Evolutionary conservation across 2,113 vertebrate species (phyloP).

Genomic region (Triplophysa rosa): DNA sequence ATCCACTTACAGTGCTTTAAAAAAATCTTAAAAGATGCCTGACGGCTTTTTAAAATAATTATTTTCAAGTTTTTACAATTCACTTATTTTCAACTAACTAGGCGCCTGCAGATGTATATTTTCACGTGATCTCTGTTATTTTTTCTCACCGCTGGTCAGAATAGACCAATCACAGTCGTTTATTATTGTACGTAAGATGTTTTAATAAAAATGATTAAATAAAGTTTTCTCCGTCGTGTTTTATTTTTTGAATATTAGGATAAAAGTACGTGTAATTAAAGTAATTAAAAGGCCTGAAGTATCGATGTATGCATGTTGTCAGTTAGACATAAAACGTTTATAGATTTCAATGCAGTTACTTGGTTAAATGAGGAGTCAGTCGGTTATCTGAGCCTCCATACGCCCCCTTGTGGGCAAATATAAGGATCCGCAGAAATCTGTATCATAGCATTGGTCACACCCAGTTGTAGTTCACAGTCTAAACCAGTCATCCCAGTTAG

Average conservation of each 20-base stretch:
- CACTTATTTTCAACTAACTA: no score
- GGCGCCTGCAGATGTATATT: no score
- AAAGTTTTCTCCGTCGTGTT: neutral
- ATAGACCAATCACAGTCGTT: neutral
- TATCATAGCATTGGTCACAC: neutral
- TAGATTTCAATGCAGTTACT: neutral
- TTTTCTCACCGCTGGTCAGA: neutral
- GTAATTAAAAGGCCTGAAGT: no score
- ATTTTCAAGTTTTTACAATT: no score
- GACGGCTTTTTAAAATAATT: no score
- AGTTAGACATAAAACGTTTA: neutral
- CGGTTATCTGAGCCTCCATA: neutral
- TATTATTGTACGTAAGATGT: neutral
- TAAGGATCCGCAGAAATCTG: no score
- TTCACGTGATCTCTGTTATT: neutral
- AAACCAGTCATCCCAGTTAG: neutral
- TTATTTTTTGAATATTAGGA: neutral
- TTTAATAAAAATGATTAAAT: neutral
- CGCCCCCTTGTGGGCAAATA: neutral
- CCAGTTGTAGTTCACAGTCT: neutral
- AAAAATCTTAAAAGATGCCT: no score
- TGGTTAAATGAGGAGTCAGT: no score
- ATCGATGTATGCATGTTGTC: neutral
- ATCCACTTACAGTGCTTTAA: no score
- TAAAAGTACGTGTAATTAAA: neutral